These are phyloP conservation scores for Porites australiensis DNA, from an alignment of 64 coral and sea anemone genomes.

Conservation along the genomic window DNA sequence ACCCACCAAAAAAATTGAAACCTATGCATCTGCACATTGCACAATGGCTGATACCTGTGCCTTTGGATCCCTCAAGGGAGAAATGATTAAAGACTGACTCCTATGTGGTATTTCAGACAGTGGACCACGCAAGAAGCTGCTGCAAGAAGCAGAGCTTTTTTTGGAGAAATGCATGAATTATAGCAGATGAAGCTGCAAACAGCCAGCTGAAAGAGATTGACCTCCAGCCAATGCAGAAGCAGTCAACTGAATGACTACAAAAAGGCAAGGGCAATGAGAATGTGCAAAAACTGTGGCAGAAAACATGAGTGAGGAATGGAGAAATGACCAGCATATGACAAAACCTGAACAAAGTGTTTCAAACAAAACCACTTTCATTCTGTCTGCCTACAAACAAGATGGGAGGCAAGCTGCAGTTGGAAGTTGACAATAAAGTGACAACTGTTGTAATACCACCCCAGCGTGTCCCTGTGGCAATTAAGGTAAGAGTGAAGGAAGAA, in stretches of 20 bases:
- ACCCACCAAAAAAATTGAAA: background rate
- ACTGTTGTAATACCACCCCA: too few relatives aligned
- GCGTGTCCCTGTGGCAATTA: too few relatives aligned
- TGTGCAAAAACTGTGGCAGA: background rate
- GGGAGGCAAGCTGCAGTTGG: background rate
- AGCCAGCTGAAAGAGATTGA: background rate
- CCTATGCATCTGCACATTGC: constrained; percentile 22
- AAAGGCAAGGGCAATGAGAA: background rate
- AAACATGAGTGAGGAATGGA: background rate
- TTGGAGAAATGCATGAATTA: constrained; percentile 35
- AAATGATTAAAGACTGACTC: too few relatives aligned
- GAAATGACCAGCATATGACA: background rate
- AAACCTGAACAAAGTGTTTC: background rate
- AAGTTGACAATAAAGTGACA: too few relatives aligned
- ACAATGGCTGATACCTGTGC: background rate
- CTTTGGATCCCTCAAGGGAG: too few relatives aligned
- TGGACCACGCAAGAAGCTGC: too few relatives aligned
- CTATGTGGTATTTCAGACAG: too few relatives aligned
- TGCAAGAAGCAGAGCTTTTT: too few relatives aligned
- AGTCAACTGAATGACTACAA: too few relatives aligned
- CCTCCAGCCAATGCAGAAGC: background rate
- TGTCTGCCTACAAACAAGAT: background rate
- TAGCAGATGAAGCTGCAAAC: constrained; percentile 31
- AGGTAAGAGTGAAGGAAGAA: too few relatives aligned
- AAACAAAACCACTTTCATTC: background rate